phyloP scores from a whole-genome alignment of 2,888 invertebrate genomes.

The Ormia ochracea region DNA sequence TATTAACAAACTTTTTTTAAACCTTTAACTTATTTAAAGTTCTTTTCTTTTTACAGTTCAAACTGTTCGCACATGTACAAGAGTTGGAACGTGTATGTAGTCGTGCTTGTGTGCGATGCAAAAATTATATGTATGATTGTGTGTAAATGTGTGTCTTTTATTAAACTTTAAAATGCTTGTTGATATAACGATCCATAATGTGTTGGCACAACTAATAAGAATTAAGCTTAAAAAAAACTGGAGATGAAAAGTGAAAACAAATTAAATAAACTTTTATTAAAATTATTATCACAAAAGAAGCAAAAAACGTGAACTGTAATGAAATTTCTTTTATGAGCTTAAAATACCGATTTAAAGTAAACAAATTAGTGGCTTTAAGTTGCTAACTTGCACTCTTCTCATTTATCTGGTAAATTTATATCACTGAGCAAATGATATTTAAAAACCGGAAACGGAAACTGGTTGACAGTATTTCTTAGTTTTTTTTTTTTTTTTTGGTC shows the following conservation, averaged over 20 bases:
- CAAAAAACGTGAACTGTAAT: not conserved
- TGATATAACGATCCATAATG: slow-evolving; percentile 50
- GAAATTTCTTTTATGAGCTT: slow-evolving; percentile 3
- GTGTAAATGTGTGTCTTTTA: slow-evolving; percentile 21
- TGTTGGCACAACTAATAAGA: slow-evolving; percentile 46
- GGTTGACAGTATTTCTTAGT: no score
- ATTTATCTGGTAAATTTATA: no score
- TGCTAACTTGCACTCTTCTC: no score
- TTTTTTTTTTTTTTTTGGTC: no score
- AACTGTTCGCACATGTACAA: not conserved
- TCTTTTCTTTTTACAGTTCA: not conserved
- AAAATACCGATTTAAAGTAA: not conserved
- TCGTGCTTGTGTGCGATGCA: not conserved
- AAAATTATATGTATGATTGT: not conserved
- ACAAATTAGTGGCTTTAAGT: no score
- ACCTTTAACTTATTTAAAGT: slow-evolving; percentile 52
- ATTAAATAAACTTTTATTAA: slow-evolving; percentile 18
- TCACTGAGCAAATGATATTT: no score
- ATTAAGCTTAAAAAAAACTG: not conserved
- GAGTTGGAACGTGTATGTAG: not conserved
- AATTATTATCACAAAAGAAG: slow-evolving; percentile 30
- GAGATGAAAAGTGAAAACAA: not conserved
- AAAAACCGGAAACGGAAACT: no score
- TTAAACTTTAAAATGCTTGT: slow-evolving; percentile 40
- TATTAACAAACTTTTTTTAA: slow-evolving; percentile 50